phyloP scores from a whole-genome alignment of 2,888 invertebrate genomes.

The Lepidochitona cinerea region DNA sequence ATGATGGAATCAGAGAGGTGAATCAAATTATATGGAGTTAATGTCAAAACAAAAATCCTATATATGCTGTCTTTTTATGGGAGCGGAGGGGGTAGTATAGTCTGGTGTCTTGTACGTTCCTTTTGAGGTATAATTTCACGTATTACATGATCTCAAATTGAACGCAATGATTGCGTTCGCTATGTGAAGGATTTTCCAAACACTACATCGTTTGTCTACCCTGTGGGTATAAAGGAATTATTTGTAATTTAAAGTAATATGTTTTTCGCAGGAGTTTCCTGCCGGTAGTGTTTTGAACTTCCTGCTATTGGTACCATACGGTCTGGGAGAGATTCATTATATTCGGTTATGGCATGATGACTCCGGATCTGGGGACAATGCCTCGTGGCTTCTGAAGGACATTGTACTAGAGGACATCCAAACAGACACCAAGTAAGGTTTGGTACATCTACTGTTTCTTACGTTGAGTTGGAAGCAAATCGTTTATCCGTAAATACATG shows the following conservation, averaged over 20 bases:
- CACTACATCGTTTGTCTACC: too few species aligned
- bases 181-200: too few species aligned
- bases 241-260: too few species aligned
- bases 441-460: not conserved
- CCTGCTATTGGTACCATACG: constrained; percentile 52
- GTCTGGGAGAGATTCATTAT: constrained; percentile 67
- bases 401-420: constrained; percentile 70
- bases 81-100: too few species aligned
- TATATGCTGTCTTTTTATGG: too few species aligned
- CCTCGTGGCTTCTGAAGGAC: constrained; percentile 70
- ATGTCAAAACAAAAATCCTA: too few species aligned
- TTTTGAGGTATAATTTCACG: too few species aligned
- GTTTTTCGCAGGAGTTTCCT: constrained; percentile 8
- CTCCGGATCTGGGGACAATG: constrained; percentile 63
- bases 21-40: not conserved
- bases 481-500: not conserved
- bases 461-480: not conserved
- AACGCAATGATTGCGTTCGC: too few species aligned
- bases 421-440: constrained; percentile 57
- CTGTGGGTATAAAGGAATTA: too few species aligned
- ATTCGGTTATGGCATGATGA: constrained; percentile 71
- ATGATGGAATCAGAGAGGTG: constrained; percentile 53
- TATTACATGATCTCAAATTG: too few species aligned
- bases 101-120: too few species aligned
- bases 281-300: constrained; percentile 52